Conservation (phyloP, 2,888 invertebrate species). For the Epirrhoe alternata region DNA sequence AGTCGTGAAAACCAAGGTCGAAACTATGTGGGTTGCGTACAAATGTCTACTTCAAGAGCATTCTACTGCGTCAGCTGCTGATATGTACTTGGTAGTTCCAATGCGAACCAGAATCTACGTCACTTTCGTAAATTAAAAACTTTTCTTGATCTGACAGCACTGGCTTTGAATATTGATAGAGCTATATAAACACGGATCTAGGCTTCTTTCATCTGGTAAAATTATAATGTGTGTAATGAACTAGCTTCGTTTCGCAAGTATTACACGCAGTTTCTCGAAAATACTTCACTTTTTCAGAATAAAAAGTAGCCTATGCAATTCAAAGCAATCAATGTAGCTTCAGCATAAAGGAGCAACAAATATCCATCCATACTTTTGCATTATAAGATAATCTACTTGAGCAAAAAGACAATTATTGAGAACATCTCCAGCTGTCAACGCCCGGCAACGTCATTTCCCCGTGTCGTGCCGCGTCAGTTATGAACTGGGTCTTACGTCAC, state of each 20-base stretch:
- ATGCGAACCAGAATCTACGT: background rate
- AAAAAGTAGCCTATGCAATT: too few species aligned
- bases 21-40: background rate
- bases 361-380: background rate
- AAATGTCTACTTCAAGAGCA: background rate
- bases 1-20: background rate
- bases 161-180: too few species aligned
- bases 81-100: background rate
- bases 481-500: slow-evolving; percentile 36
- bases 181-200: too few species aligned
- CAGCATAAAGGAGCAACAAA: too few species aligned
- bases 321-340: too few species aligned
- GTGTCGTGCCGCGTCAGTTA: slow-evolving; percentile 31
- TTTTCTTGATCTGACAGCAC: background rate
- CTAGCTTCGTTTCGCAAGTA: too few species aligned
- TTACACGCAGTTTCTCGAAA: too few species aligned
- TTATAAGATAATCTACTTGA: background rate
- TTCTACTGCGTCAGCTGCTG: background rate
- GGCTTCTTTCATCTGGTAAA: too few species aligned
- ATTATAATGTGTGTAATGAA: too few species aligned
- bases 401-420: background rate
- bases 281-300: too few species aligned
- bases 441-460: slow-evolving; percentile 43
- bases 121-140: background rate
- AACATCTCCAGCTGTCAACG: slow-evolving; percentile 30